Evolutionary conservation across 1,140 invertebrate genomes (phyloP).

Genomic region (Zeugodacus cucurbitae): DNA sequence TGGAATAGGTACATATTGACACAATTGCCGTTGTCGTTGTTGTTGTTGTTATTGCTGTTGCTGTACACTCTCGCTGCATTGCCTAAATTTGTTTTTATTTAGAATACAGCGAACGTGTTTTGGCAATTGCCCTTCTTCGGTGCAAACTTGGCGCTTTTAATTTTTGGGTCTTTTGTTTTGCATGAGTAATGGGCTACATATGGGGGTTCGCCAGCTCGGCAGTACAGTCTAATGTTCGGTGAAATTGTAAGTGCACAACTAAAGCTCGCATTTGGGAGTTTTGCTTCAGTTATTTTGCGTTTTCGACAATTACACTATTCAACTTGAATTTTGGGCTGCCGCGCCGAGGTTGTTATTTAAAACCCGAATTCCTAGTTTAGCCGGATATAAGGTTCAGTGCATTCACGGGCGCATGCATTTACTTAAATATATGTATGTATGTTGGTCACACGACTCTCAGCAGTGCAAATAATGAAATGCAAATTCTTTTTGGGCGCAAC

Average conservation of each 20-base stretch:
- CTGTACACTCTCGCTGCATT: background rate
- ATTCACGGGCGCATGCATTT: conserved; percentile 44
- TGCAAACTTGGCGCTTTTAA: too few relatives aligned
- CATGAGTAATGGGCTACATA: background rate
- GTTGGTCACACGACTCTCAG: background rate
- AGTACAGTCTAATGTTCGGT: background rate
- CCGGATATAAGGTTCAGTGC: conserved; percentile 64
- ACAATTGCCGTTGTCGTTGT: background rate
- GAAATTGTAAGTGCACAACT: background rate
- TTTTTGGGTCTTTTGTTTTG: background rate
- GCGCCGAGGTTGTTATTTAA: conserved; percentile 52
- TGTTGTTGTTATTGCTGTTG: background rate
- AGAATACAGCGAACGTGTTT: background rate
- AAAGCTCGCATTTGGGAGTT: background rate
- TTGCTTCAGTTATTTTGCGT: conserved; percentile 6
- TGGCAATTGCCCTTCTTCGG: conserved; percentile 1
- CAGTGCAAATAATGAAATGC: background rate
- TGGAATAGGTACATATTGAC: conserved; percentile 20
- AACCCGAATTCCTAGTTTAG: conserved; percentile 65
- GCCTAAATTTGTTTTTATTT: conserved; percentile 23
- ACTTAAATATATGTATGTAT: background rate
- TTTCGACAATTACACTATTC: background rate
- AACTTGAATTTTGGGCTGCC: background rate
- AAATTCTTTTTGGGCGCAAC: background rate
- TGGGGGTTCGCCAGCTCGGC: background rate